Conservation (phyloP, 2,113 vertebrate genomes). For the Microtus oregoni region DNA sequence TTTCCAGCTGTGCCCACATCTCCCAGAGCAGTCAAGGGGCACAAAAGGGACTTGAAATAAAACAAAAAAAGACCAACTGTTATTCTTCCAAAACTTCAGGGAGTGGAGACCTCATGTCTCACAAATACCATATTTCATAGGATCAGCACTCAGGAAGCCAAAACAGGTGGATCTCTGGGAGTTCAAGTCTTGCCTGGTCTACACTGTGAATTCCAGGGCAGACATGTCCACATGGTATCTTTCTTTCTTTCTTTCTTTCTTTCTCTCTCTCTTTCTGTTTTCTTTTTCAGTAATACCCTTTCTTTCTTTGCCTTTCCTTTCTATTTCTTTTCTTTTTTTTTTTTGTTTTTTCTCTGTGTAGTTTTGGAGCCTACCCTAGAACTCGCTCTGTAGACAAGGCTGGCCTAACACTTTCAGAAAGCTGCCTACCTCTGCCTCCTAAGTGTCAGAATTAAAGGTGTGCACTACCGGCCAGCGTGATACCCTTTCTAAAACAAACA, state of each 20-base stretch:
- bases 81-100: neutral
- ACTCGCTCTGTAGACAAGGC: no score
- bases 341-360: no score
- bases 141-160: neutral
- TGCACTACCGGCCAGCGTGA: accelerated
- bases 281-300: no score
- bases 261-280: no score
- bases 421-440: no score
- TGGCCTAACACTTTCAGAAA: no score
- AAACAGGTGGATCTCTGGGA: neutral
- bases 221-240: neutral
- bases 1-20: neutral
- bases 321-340: no score
- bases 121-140: neutral
- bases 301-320: no score
- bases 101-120: neutral
- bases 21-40: neutral
- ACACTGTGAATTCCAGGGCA: neutral
- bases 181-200: neutral
- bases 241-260: accelerated
- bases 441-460: no score
- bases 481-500: neutral
- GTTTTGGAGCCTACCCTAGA: no score
- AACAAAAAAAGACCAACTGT: neutral
- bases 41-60: neutral